These are phyloP conservation scores for Lepus americanus DNA, from an alignment of 2,113 vertebrate genomes.

Conservation along the genomic window DNA sequence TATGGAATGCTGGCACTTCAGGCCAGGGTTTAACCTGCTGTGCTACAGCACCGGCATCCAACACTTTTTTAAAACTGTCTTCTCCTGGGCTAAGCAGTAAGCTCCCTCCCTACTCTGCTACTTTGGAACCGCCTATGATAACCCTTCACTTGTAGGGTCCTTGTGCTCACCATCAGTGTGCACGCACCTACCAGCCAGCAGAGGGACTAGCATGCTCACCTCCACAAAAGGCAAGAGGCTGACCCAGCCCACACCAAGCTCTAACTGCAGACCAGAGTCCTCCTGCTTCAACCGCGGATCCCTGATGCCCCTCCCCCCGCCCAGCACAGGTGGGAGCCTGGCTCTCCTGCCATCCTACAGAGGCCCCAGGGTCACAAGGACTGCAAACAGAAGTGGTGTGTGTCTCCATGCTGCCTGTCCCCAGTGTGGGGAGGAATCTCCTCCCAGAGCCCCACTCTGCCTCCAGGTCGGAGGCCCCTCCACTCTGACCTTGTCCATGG, in stretches of 20 bases:
- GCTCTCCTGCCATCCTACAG: not conserved
- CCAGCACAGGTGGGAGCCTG: not conserved
- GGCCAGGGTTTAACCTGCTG: no score
- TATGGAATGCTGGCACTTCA: no score
- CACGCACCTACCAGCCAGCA: no score
- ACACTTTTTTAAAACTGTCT: no score
- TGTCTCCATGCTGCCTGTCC: not conserved
- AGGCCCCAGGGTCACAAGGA: not conserved
- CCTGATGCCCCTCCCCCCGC: not conserved
- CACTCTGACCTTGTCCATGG: not conserved
- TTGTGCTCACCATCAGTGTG: not conserved
- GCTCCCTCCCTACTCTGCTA: no score
- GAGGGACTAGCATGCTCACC: not conserved
- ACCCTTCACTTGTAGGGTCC: not conserved
- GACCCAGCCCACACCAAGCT: rapidly evolving
- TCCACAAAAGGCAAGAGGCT: not conserved
- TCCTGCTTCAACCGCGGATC: not conserved
- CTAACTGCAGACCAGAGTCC: not conserved
- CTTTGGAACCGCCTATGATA: no score
- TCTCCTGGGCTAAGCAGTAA: no score
- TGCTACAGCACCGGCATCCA: no score
- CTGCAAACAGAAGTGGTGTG: not conserved
- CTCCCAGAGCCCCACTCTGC: not conserved
- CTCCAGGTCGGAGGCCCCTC: not conserved
- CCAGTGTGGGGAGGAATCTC: not conserved